Base-by-base conservation (phyloP, 2,888 invertebrate species). In the Aradus depressus region DNA sequence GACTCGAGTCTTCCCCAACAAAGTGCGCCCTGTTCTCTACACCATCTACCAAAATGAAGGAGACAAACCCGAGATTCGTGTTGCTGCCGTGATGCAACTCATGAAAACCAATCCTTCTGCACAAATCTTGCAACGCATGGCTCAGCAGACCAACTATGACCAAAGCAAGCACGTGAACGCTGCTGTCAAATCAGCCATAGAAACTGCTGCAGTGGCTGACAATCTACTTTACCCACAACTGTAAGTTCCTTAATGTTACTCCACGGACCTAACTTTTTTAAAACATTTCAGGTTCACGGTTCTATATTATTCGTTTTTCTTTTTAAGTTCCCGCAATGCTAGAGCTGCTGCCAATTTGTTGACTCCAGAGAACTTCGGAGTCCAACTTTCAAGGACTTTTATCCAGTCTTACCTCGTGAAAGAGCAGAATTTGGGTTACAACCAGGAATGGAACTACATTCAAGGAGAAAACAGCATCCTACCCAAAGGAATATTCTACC, bases 41-140 rank as follows among this genome's bases (percentile, higher is more conserved):
- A 80, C 76, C 62, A 75, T 83, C 50, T 76, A 81, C 63, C 73
- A 73, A 62, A 84, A 84, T 63, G 69, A 72, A 4, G 77, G 74
- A 52, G 84, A 84, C 61, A 66, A 71, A 16, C 74, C 77, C 58
- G 78, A 80, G 68, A 72, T 82, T 6, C 76, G 84, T 62, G 74
- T 75, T 37, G 75, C 77, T 43, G 80, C 83, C 41, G 75, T 80
- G 1, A 72, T 72, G 52, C 70, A 73, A 47, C 66, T 84, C 55
- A 76, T 81, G 68, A 71, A 69, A 59, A 71, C 76, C 12, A 68
- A 70, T 35, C 83, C 83, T 25, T 72, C 78, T 10, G 66, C 71
- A 21, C 68, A 69, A 12, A 78, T 82, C 74, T 74, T 84, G 62
- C 78, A 80, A 67, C 71, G 75, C 28, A 80, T 84, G 77, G 84